Evolutionary conservation across 2,113 vertebrate species (phyloP), one percentile per base, ranked within the genome.

Genomic region (Phalacrocorax pelagicus): DNA sequence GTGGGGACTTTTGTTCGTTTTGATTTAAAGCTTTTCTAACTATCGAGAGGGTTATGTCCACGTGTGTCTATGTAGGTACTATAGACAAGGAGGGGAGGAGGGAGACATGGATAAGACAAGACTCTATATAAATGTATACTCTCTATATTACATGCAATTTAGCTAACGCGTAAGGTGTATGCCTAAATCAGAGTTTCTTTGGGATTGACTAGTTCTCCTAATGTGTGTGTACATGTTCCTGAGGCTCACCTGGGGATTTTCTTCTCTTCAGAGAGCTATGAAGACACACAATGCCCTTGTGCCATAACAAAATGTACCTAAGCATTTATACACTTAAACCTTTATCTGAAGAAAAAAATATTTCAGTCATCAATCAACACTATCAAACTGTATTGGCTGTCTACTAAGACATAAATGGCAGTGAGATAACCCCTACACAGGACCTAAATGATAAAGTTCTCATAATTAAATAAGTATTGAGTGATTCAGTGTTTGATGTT

Each of bases 21-120:
- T 69, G 23, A 90, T 29, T 47, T 62, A 27, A 83, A 74, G 34
- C 21, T 62, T 23, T 88, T 73, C 47, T 62, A 79, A 63, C 29
- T 62, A 32, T 5, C 27, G 14, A 73, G 21, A 40, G 32, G 7
- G n/a, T 2, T 49, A 72, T 12, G 12, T 30, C 20, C 46, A 49
- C 9, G 1, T 5, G 5, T 27, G 1, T 5, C 4, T 27, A 32
- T 2, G 12, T 36, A 34, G 3, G 4, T 12, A 30, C 10, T 23
- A 30, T 6, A 66, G 6, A 51, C 12, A 21, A 14, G 61, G 55
- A 21, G 12, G 22, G 36, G 8, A 49, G 10, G 26, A 44, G 49
- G 22, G 23, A 54, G 30, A 44, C 47, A 65, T 2, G 3, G 77
- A 27, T 2, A n/a, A n/a, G 8, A 20, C 2, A 1, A 21, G 38